These are phyloP conservation scores for Empidonax alnorum DNA, from an alignment of 2,113 vertebrate genomes.

Conservation along the genomic window DNA sequence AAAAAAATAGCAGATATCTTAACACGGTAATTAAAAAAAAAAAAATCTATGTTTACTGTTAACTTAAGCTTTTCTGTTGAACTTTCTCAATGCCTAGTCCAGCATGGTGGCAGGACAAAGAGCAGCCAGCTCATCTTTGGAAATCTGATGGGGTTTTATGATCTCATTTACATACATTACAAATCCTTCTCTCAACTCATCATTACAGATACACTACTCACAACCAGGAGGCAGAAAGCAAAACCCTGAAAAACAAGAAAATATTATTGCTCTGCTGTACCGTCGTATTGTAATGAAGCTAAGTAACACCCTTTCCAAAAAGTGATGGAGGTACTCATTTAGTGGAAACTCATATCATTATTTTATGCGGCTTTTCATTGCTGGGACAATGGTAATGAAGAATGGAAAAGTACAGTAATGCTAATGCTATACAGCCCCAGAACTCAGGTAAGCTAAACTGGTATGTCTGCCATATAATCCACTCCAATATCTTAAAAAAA, in stretches of 20 bases:
- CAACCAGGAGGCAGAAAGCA: not conserved
- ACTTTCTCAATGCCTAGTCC: not conserved
- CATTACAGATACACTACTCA: not conserved
- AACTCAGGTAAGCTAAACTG: not conserved
- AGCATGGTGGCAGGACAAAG: not conserved
- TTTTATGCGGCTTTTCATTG: not conserved
- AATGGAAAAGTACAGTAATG: not conserved
- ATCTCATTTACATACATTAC: not conserved
- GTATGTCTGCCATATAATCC: not conserved
- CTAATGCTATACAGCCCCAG: not conserved
- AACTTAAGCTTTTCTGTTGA: not conserved
- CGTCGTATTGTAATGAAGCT: not conserved
- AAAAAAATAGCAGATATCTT: not conserved
- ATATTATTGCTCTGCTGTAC: not conserved
- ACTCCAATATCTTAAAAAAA: not conserved
- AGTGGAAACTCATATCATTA: not conserved
- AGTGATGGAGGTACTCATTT: not conserved
- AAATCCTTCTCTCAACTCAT: not conserved
- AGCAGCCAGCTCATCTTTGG: not conserved
- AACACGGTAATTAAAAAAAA: not conserved
- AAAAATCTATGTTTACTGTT: not conserved
- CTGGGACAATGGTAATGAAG: not conserved
- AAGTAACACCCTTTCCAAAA: not conserved
- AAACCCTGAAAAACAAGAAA: not conserved
- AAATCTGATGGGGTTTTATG: not conserved